Conservation (phyloP, 2,113 vertebrate genomes). For the Tichodroma muraria region DNA sequence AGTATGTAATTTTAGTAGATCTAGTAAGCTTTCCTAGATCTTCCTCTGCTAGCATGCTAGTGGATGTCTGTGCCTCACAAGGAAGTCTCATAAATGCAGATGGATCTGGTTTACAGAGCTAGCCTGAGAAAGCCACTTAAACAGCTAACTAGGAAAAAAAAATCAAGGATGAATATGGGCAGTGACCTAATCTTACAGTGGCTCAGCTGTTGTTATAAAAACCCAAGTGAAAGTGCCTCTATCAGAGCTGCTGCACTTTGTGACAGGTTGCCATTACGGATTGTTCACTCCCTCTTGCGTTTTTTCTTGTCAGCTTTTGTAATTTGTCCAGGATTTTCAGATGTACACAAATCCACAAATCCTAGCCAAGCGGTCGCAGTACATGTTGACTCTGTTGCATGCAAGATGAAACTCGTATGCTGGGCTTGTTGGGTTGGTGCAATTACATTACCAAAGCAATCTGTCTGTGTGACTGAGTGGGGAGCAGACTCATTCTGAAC, state of each 20-base stretch:
- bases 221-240: background rate
- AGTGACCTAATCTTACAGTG: background rate
- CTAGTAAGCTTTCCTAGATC: background rate
- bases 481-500: background rate
- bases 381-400: background rate
- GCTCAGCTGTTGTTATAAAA: background rate
- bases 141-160: background rate
- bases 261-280: background rate
- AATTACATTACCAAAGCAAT: fast-evolving
- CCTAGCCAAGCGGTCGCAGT: background rate
- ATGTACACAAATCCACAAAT: background rate
- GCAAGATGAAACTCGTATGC: background rate
- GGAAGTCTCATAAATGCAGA: background rate
- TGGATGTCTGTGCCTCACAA: background rate
- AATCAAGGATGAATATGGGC: background rate
- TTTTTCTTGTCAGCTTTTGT: background rate
- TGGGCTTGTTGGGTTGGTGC: background rate
- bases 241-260: background rate
- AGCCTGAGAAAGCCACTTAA: background rate
- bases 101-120: background rate
- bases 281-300: background rate
- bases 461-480: fast-evolving
- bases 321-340: background rate
- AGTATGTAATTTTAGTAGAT: background rate
- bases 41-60: background rate